Base-by-base conservation (phyloP, 1,140 invertebrate genomes). In the Meloidogyne chitwoodi region DNA sequence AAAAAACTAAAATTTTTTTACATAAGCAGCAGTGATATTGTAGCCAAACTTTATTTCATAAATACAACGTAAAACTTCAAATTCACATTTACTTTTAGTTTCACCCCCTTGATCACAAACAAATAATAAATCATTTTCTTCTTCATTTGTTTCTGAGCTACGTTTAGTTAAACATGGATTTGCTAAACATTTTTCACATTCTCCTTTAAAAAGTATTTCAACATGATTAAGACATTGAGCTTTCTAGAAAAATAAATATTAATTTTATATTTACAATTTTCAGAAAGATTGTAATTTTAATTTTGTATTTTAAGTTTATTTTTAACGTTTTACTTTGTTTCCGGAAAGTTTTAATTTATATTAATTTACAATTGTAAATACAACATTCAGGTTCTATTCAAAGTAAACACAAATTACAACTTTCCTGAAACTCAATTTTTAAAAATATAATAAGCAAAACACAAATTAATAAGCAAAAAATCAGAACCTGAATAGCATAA, bases 41-140 rank as follows among this genome's bases (percentile, higher is more conserved):
- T 86, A 82, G 26, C 83, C 84, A 68, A 77, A 80, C 48, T 82
- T 79, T 8, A 78, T 77, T 56, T 84, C 79, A 70, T 80, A 81
- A 67, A 84, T 80, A 63, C 83, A 84, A 6, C 82, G 76, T 8
- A 84, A 48, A 84, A 86, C 86, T 56, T 84, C 79, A 65, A 86
- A 84, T 77, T 84, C 83, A 74, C 83, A 84, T 22, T 74, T 68
- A 12, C 82, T 61, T 34, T 81, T 79, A 4, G 83, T 86, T n/a
- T 86, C 80, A 19, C 83, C 84, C 31, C 79, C 79, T 66, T 83
- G 79, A 62, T 86, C 83, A 68, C 83, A 84, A 24, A 86, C 74
- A 69, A 86, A 84, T 11, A 77, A 44, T 16, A 72, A 66, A 48
- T 84, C 84, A 34, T 81, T 63, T 22, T 86, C 79, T 10, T 80